phyloP scores from a whole-genome alignment of 2,888 invertebrate genomes.

The Melanophora roralis region DNA sequence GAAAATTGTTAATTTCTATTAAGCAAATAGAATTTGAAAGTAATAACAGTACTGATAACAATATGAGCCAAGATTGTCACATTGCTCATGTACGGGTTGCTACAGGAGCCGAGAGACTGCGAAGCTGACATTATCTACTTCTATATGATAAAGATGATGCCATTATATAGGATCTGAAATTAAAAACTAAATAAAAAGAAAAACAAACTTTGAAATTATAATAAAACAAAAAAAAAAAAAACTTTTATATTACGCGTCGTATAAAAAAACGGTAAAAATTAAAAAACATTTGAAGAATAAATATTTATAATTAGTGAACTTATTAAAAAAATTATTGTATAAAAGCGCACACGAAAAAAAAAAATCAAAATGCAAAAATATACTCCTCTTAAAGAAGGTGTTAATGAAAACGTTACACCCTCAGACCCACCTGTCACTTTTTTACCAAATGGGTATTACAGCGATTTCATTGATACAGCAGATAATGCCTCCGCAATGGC shows the following conservation, averaged over 20 bases:
- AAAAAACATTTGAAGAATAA: not conserved
- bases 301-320: not conserved
- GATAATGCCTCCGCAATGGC: not conserved
- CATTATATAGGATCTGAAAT: slow-evolving; percentile 47
- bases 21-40: slow-evolving; percentile 42
- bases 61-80: slow-evolving; percentile 51
- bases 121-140: slow-evolving; percentile 66
- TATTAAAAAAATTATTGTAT: slow-evolving; percentile 10
- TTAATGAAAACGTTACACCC: not conserved
- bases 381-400: slow-evolving; percentile 48
- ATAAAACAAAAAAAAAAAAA: slow-evolving; percentile 6
- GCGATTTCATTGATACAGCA: not conserved
- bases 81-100: slow-evolving; percentile 54
- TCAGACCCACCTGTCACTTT: not conserved
- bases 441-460: slow-evolving; percentile 37
- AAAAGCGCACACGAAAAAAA: slow-evolving; percentile 25
- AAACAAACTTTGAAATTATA: slow-evolving; percentile 1
- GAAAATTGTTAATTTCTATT: slow-evolving; percentile 54
- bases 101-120: slow-evolving; percentile 60
- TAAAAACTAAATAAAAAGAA: slow-evolving; percentile 15
- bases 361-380: slow-evolving; percentile 56
- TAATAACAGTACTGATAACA: slow-evolving; percentile 44
- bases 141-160: slow-evolving; percentile 51
- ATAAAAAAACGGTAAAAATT: not conserved
- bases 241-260: slow-evolving; percentile 19